Conservation (phyloP, 1,140 invertebrate genomes). For the Palaemon carinicauda region DNA sequence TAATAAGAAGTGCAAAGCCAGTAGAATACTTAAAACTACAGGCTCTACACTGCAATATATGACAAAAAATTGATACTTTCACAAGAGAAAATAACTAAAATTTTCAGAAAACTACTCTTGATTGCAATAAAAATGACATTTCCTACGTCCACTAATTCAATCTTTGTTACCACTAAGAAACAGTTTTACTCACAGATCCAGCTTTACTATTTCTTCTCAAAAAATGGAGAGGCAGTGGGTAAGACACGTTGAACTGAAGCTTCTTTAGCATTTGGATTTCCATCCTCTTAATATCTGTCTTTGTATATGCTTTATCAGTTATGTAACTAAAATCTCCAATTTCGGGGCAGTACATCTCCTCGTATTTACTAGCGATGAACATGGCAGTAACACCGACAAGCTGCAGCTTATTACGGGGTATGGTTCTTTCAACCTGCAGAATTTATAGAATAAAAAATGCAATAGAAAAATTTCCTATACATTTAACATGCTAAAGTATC, state of each 20-base stretch:
- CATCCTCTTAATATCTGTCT: constrained; percentile 82
- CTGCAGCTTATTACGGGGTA: constrained; percentile 79
- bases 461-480: no score
- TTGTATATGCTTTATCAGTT: constrained; percentile 87
- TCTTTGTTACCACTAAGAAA: no score
- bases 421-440: constrained; percentile 67
- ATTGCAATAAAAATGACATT: no score
- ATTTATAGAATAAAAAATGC: constrained; percentile 62
- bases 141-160: no score
- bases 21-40: no score
- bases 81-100: no score
- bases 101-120: no score
- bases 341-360: constrained; percentile 92
- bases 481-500: no score
- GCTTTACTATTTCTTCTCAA: constrained; percentile 75
- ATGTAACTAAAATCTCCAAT: constrained; percentile 91
- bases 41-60: no score
- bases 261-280: constrained; percentile 80
- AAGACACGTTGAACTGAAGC: constrained; percentile 82
- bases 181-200: constrained; percentile 62
- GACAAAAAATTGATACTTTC: no score
- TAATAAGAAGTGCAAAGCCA: no score
- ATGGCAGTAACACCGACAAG: constrained; percentile 90
- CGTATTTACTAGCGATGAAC: constrained; percentile 94
- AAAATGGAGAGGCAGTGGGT: constrained; percentile 88